Evolutionary conservation across 2,113 vertebrate species (phyloP), one percentile per base, ranked within the genome.

Genomic region (Chrysemys picta): DNA sequence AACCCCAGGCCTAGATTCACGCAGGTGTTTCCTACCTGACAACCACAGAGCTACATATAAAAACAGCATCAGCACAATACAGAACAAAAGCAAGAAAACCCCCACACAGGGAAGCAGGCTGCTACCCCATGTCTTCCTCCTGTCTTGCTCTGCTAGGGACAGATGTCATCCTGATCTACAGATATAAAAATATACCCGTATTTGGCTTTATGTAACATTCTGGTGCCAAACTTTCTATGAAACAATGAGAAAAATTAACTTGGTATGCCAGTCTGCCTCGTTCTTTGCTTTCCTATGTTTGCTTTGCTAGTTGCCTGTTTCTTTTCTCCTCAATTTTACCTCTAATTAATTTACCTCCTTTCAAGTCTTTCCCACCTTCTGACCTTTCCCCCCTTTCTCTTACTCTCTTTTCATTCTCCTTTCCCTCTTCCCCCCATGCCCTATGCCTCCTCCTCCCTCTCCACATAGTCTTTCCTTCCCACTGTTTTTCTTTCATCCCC

Each of bases 341-440:
- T 86, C 59, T 53, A 31, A 69, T 53, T 78, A 50, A 78, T 81
- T 52, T 9, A 35, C 80, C 9, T 11, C 8, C 16, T 84, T 84
- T 89, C 42, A 53, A 3, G 31, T 42, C 35, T 10, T 31, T 24
- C 47, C 29, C 16, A 27, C 5, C 45, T 4, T 29, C 65, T 72
- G 65, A 72, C 19, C 9, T 84, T 80, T 83, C 56, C 14, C 14
- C 62, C 3, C 1, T 2, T 56, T 56, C 80, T 14, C 22, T 38
- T 4, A 2, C 1, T 3, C 3, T 11, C 4, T 0, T 0, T 45
- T 82, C 52, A 45, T 10, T 21, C 8, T 57, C 29, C 53, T 35
- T 72, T 65, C 22, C 88, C 54, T 69, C 42, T 80, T 3, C 3
- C 3, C 62, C 0, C 75, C 82, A 81, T 38, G 4, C 17, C 17